Evolutionary conservation across 2,888 invertebrate genomes (phyloP).

Genomic region (Drosophila acutilabella): DNA sequence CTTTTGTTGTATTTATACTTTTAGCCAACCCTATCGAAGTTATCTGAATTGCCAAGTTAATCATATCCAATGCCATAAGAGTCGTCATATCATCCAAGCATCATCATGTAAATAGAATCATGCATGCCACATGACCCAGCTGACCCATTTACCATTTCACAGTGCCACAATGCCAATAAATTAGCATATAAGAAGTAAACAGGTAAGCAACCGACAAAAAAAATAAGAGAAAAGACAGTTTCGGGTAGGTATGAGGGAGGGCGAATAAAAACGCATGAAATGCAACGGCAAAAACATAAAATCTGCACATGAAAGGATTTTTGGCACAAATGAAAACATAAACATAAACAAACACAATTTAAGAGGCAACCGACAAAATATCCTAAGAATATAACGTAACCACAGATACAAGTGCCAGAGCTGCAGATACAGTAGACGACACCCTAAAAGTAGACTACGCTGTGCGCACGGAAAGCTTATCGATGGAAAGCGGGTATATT

Average conservation of each 20-base stretch:
- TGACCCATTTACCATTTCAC: slow-evolving; percentile 60
- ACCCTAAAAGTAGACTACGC: slow-evolving; percentile 47
- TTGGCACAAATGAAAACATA: slow-evolving; percentile 49
- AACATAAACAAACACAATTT: slow-evolving; percentile 50
- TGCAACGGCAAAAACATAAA: slow-evolving; percentile 47
- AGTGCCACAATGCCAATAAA: slow-evolving; percentile 68
- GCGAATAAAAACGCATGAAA: slow-evolving; percentile 24
- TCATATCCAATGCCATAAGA: slow-evolving; percentile 29
- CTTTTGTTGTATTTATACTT: neutral
- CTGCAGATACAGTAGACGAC: slow-evolving; percentile 1
- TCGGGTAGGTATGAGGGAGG: neutral
- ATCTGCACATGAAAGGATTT: slow-evolving; percentile 61
- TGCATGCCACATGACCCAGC: slow-evolving; percentile 22
- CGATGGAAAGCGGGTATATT: neutral
- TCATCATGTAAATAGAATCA: slow-evolving; percentile 41
- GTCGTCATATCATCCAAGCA: slow-evolving; percentile 12
- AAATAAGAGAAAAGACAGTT: slow-evolving; percentile 9
- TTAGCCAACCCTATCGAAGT: slow-evolving; percentile 13
- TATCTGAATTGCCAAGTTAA: slow-evolving; percentile 15
- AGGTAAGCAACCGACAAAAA: slow-evolving; percentile 33
- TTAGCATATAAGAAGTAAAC: slow-evolving; percentile 71
- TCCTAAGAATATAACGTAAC: neutral
- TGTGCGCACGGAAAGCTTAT: neutral
- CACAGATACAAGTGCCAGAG: slow-evolving; percentile 1
- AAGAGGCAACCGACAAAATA: neutral